A percentile compares a stretch with the other conserved stretches of the same genome.
These are phyloP conservation scores for Drosophila sp. DNA, from an alignment of 1,140 invertebrate species.

Conservation along the genomic window DNA sequence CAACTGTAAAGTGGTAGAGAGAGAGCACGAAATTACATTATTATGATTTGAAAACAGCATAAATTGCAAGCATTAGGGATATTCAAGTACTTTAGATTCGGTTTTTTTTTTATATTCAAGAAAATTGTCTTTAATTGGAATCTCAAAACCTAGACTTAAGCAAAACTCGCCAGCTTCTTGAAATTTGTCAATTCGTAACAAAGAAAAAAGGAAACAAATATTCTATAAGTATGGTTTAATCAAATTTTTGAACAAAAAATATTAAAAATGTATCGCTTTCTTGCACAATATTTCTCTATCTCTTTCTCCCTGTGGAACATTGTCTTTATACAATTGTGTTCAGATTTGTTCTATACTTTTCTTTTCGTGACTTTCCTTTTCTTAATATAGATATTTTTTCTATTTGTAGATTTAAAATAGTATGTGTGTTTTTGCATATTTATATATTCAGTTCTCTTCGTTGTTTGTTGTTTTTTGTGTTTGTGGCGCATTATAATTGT, in stretches of 20 bases:
- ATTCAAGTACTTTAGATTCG: not conserved
- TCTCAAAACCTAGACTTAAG: not conserved
- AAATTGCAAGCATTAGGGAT: not conserved
- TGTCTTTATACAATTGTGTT: not conserved
- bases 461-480: constrained; percentile 7
- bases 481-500: constrained; percentile 28
- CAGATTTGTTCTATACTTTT: not conserved
- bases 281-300: too few relatives aligned
- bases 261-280: too few relatives aligned
- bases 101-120: not conserved
- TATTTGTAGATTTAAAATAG: not conserved
- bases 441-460: constrained; percentile 1
- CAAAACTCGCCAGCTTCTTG: not conserved
- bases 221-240: too few relatives aligned
- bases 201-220: not conserved
- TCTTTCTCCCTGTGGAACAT: too few relatives aligned
- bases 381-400: not conserved
- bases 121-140: constrained; percentile 7
- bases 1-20: not conserved
- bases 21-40: not conserved
- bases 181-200: constrained; percentile 4
- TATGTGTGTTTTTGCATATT: constrained; percentile 3
- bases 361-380: not conserved
- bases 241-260: too few relatives aligned
- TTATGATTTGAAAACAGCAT: not conserved